Conservation (phyloP, 2,888 invertebrate species). For the Orthonevra nobilis region DNA sequence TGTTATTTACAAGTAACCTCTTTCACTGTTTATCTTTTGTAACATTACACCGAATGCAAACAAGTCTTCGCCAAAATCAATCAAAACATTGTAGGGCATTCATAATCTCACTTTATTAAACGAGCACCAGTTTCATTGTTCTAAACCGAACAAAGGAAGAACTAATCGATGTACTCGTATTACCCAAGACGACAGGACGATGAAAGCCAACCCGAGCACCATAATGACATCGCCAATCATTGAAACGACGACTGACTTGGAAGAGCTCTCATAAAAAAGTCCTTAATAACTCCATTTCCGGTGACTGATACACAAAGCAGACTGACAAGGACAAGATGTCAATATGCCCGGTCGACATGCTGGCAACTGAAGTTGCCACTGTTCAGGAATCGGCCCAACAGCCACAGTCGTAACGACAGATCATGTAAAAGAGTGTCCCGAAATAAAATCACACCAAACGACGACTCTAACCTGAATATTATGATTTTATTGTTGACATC, state of each 20-base stretch:
- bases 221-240: constrained; percentile 15
- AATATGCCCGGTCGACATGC: too few species aligned
- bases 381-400: neutral
- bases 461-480: constrained; percentile 57
- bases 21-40: neutral
- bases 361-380: too few species aligned
- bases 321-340: too few species aligned
- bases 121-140: too few species aligned
- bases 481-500: constrained; percentile 66
- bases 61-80: neutral
- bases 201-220: constrained; percentile 21
- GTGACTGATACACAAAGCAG: constrained; percentile 45
- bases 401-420: constrained; percentile 1
- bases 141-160: neutral
- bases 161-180: constrained; percentile 15
- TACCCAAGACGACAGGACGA: neutral
- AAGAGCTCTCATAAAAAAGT: constrained; percentile 37
- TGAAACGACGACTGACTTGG: constrained; percentile 17
- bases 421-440: constrained; percentile 55
- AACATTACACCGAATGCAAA: neutral
- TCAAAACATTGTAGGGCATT: neutral
- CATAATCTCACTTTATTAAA: too few species aligned
- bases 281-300: constrained; percentile 62
- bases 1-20: too few species aligned
- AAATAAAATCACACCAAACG: constrained; percentile 32